Evolutionary conservation across 2,797 vertebrate genomes (phyloP), one percentile per base, ranked within the genome.

Genomic region (Poeciliopsis turneri): DNA sequence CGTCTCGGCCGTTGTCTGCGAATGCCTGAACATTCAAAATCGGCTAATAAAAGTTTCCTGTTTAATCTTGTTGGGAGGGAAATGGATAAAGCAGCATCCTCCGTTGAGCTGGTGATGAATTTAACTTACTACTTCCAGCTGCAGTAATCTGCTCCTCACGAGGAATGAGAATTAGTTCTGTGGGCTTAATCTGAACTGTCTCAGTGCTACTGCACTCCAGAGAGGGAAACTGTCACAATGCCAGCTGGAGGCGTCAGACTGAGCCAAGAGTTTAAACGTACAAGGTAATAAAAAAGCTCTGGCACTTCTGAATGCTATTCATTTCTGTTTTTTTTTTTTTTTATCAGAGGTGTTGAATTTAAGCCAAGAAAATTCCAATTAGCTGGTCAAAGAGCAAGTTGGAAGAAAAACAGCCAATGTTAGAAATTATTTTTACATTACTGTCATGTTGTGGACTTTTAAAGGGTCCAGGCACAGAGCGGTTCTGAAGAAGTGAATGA

Each of bases 141-240:
- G 30, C 72, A 46, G 25, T 85, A 78, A 73, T 84, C 74, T 68
- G 79, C 79, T 39, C 72, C 55, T 84, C 28, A 13, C 46, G 81
- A 85, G 73, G 88, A 85, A 91, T 88, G 84, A 87, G 76, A 81
- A 80, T 49, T 80, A 66, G 84, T 78, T 85, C 53, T 75, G 59
- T 30, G 74, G 72, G 82, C 36, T 5, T 28, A 49, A 81, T 82
- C 71, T 47, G 77, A 80, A 74, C 51, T 45, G 36, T 74, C 77
- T 86, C 75, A 16, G 2, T 69, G 81, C 86, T 84, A 81, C 75
- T 77, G 49, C 75, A 68, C 74, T 71, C 82, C 68, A 74, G 82
- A 76, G 84, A 82, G 72, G 74, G 74, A 72, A 84, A 84, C 15
- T 55, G 86, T 88, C 86, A 88, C 18, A 55, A 89, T 18, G 69